Base-by-base conservation (phyloP, 2,797 vertebrate species). In the Oceanodroma leucorhoa region DNA sequence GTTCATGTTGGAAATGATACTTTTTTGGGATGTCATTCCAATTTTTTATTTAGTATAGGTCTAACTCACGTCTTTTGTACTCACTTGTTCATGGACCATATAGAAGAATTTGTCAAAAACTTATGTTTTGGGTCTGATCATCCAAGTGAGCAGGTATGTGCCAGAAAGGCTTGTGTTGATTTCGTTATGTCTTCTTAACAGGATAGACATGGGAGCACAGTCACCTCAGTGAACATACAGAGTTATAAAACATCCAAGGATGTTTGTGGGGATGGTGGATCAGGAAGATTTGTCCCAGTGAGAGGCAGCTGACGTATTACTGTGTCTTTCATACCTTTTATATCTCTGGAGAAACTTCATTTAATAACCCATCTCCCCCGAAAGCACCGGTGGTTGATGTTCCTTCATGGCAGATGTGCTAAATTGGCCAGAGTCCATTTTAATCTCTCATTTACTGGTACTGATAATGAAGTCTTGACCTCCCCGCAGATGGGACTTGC, bases 401-500 rank as follows among this genome's bases (percentile, higher is more conserved):
- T 87, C 36, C 73, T 93, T 40, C 60, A 13, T 14, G 58, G 69
- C 94, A 95, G 80, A 94, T 95, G 95, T 82, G 95, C 51, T 67
- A 36, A 77, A 57, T 70, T 96, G 96, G 94, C 93, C 5, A 0
- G 51, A 40, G 57, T 93, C 95, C 95, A 94, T 93, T 95, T 96
- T 93, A 90, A 96, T 95, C 80, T 94, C 83, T 69, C 8, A 0
- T 96, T 94, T 90, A 14, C 86, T 91, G 36, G 1, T 93, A 62
- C 54, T 90, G 46, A 62, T 94, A 76, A 95, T 95, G 87, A 95
- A 95, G 62, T 78, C 62, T 84, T 90, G 95, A 91, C 89, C 91
- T 94, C 60, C 51, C 62, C 80, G 93, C 91, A 92, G 91, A 92
- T 88, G 91, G 83, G 83, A 48, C 65, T 93, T 57, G 54, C 62